Percentiles rank a stretch among this genome's conserved stretches.
These are phyloP conservation scores for Rousettus leschenaultii DNA, from an alignment of 2,113 vertebrate species.

Conservation along the genomic window DNA sequence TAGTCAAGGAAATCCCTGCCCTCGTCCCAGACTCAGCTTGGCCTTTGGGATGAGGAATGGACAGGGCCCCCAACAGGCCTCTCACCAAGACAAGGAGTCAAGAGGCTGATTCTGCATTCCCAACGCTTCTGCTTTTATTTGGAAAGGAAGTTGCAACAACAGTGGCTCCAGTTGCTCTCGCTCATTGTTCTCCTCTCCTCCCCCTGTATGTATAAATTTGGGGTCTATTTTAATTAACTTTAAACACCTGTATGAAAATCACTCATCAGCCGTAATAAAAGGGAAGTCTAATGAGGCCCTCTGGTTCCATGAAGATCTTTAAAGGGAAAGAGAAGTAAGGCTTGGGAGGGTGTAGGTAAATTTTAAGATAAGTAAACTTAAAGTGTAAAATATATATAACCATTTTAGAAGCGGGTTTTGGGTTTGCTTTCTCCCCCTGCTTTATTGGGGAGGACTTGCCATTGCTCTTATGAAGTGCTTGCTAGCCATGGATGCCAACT, in stretches of 20 bases:
- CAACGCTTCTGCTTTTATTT: slow-evolving; percentile 57
- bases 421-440: slow-evolving; percentile 75
- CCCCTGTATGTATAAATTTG: not conserved
- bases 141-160: slow-evolving; percentile 59
- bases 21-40: not conserved
- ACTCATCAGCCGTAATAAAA: slow-evolving; percentile 42
- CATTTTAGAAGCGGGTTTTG: slow-evolving; percentile 67
- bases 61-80: not conserved
- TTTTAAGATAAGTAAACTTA: slow-evolving; percentile 16
- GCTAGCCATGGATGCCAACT: slow-evolving; percentile 81
- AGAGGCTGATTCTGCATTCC: slow-evolving; percentile 38
- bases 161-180: not conserved
- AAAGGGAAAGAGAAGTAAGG: not conserved
- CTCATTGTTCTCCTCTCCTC: slow-evolving; percentile 31
- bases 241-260: slow-evolving; percentile 61
- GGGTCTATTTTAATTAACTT: slow-evolving; percentile 52
- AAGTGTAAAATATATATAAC: slow-evolving; percentile 64
- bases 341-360: not conserved
- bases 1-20: not conserved
- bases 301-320: not conserved
- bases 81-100: slow-evolving; percentile 26
- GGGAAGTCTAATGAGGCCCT: slow-evolving; percentile 47
- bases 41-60: slow-evolving; percentile 23
- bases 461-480: slow-evolving; percentile 67
- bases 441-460: slow-evolving; percentile 70